Evolutionary conservation across 2,888 invertebrate species (phyloP).

Genomic region (Horisme vitalbata): DNA sequence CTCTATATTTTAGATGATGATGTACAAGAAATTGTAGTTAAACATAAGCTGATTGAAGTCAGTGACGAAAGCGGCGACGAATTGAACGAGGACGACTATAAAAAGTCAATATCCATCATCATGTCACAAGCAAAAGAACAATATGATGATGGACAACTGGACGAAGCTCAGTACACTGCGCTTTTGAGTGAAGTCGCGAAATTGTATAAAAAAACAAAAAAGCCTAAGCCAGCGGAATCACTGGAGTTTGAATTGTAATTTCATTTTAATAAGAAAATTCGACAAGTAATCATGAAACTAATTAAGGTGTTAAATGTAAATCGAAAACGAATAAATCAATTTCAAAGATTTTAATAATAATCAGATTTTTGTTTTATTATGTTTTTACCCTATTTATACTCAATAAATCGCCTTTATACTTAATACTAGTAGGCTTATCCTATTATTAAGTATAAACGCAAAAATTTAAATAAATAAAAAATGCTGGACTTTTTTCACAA

Average conservation of each 20-base stretch:
- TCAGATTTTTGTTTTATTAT: too few species aligned
- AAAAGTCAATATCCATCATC: conserved; percentile 11
- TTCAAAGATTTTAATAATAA: too few species aligned
- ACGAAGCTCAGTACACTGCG: conserved; percentile 10
- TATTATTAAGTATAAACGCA: too few species aligned
- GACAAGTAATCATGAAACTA: too few species aligned
- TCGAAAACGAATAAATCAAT: too few species aligned
- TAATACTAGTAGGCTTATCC: too few species aligned
- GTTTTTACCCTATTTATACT: too few species aligned
- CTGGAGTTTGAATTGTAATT: conserved; percentile 11
- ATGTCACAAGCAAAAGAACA: conserved; percentile 23
- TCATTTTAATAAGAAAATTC: conserved; percentile 1
- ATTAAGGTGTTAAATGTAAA: too few species aligned
- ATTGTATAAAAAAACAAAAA: conserved; percentile 8
- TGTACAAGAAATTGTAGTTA: conserved; percentile 12
- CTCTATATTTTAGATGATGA: background rate
- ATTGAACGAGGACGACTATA: conserved; percentile 5
- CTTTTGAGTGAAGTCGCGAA: conserved; percentile 1
- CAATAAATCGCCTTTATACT: too few species aligned
- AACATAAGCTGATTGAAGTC: conserved; percentile 20
- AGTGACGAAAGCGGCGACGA: conserved; percentile 13
- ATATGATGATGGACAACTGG: conserved; percentile 21
- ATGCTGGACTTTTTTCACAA: too few species aligned
- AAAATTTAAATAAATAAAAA: too few species aligned
- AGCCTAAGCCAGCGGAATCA: background rate